Evolutionary conservation across 2,888 invertebrate genomes (phyloP), one percentile per base, ranked within the genome.

Genomic region (Hydrotaea diabolus): DNA sequence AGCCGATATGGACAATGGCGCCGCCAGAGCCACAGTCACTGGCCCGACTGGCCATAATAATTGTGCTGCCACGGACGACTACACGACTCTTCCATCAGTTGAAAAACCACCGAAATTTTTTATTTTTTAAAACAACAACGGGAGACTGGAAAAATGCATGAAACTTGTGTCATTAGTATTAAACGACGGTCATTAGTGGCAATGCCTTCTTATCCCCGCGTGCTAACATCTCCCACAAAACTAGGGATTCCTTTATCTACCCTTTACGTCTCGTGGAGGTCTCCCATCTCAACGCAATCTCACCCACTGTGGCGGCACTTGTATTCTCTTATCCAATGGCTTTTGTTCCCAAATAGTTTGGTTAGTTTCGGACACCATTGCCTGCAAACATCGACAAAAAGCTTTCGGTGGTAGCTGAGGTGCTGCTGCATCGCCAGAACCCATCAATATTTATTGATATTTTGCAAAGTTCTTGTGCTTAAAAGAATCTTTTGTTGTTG

Each of bases 161-260:
- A 87, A 90, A 90, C 88, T 90, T 89, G 88, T 87, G 89, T 89
- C 90, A 90, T 90, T 90, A 90, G 89, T 88, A 89, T 89, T 87
- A 87, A 88, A 88, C 87, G 89, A 87, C 87, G 89, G 89, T 89
- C 90, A 90, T 90, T 90, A 90, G 89, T 89, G 87, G 82, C 80
- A 76, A 49, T 59, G 62, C 26, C 74, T 77, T 19, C 74, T 77
- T 77, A 39, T n/a, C 59, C 74, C 77, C 59, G 57, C 39, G 49
- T 23, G 53, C 31, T 4, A 31, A 2, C 31, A 31, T 7, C 31
- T 7, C 64, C 17, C 19, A 36, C 43, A 49, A n/a, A n/a, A n/a
- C n/a, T n/a, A n/a, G n/a, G n/a, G n/a, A n/a, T n/a, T n/a, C n/a
- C n/a, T n/a, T n/a, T n/a, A n/a, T n/a, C n/a, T n/a, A n/a, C n/a